phyloP scores from a whole-genome alignment of 2,888 invertebrate species.

The Ochropleura leucogaster region DNA sequence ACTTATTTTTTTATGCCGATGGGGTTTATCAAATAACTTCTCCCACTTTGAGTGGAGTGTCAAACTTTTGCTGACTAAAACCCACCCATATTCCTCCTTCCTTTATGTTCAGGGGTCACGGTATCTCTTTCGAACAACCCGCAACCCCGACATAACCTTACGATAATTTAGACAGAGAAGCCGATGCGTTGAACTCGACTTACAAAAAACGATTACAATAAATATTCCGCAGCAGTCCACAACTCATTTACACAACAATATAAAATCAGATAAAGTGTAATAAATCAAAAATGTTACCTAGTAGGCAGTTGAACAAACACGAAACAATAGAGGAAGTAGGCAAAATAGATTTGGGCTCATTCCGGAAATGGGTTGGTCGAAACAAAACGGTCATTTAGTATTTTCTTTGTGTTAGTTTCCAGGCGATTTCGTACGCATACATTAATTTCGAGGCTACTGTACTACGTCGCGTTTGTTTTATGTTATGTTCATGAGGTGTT shows the following conservation, averaged over 20 bases:
- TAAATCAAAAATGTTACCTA: slow-evolving; percentile 65
- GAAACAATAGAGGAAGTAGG: slow-evolving; percentile 59
- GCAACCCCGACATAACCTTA: too few relatives aligned
- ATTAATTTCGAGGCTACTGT: slow-evolving; percentile 50
- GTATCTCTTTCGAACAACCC: too few relatives aligned
- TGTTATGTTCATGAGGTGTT: slow-evolving; percentile 38
- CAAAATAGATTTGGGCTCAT: slow-evolving; percentile 58
- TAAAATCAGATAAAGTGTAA: slow-evolving; percentile 60
- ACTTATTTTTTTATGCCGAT: too few relatives aligned
- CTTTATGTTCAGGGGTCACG: too few relatives aligned
- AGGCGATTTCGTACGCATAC: slow-evolving; percentile 51
- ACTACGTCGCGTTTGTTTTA: slow-evolving; percentile 22
- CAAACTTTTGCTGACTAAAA: too few relatives aligned
- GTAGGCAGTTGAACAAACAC: slow-evolving; percentile 31
- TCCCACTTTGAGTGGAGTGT: too few relatives aligned
- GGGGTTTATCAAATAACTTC: too few relatives aligned
- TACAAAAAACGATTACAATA: not conserved
- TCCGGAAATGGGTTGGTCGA: slow-evolving; percentile 66
- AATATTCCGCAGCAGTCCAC: slow-evolving; percentile 3
- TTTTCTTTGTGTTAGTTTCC: slow-evolving; percentile 61
- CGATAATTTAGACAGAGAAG: too few relatives aligned
- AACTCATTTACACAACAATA: slow-evolving; percentile 53
- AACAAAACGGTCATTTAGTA: slow-evolving; percentile 71
- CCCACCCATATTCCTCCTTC: too few relatives aligned
- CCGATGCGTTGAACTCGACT: too few relatives aligned